phyloP scores from a whole-genome alignment of 1,140 invertebrate species.

The Macrocentrus cingulum region DNA sequence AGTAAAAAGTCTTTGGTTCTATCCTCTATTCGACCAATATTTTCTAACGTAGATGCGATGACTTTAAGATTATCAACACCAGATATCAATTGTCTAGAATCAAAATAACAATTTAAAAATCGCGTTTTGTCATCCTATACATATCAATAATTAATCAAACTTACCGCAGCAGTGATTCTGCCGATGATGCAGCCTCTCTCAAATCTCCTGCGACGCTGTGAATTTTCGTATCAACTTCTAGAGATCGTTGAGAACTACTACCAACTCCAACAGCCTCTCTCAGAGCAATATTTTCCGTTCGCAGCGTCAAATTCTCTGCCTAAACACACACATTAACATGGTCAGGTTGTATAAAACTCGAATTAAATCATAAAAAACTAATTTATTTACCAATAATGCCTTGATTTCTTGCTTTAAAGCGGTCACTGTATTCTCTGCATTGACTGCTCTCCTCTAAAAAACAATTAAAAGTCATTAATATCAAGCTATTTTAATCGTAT shows the following conservation, averaged over 20 bases:
- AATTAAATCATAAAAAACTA: not conserved
- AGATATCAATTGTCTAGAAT: constrained; percentile 64
- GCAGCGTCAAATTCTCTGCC: constrained; percentile 56
- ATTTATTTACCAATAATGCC: constrained; percentile 59
- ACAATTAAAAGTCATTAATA: constrained; percentile 5
- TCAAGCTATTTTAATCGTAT: not conserved
- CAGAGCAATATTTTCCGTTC: constrained; percentile 53
- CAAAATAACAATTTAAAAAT: too few relatives aligned
- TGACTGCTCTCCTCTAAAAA: constrained; percentile 60
- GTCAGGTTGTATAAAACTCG: too few relatives aligned
- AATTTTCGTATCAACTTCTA: constrained; percentile 42
- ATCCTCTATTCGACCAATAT: constrained; percentile 62
- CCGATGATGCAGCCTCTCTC: constrained; percentile 64
- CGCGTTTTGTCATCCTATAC: too few relatives aligned
- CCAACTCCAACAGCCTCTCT: constrained; percentile 41
- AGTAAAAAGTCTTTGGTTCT: constrained; percentile 58
- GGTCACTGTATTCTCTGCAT: constrained; percentile 60
- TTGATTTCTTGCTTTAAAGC: constrained; percentile 64
- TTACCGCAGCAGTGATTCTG: constrained; percentile 68
- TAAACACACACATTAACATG: constrained; percentile 34
- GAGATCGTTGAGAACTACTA: constrained; percentile 37
- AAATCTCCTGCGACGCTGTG: constrained; percentile 60
- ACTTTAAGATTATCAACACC: constrained; percentile 69
- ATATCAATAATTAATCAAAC: not conserved
- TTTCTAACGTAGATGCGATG: constrained; percentile 64